A percentile compares a stretch with the other conserved stretches of the same genome.
These are phyloP conservation scores for Trichoplusia ni DNA, from an alignment of 1,140 invertebrate species.

Conservation along the genomic window DNA sequence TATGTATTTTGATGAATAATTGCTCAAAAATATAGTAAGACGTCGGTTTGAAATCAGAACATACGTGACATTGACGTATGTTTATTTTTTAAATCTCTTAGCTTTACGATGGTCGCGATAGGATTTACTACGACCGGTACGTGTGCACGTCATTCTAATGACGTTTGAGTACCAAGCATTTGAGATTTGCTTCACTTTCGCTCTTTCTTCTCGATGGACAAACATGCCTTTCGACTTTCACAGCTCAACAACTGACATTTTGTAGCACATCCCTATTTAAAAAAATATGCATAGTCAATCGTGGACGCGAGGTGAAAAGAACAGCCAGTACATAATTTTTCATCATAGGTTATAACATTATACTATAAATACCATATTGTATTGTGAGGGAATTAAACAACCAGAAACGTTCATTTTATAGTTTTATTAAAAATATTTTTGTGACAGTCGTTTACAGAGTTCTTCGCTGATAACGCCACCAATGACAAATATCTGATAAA, in stretches of 20 bases:
- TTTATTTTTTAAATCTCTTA: background rate
- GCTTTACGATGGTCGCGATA: no score
- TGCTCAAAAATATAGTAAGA: conserved; percentile 56
- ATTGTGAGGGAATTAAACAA: background rate
- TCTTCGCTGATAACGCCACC: background rate
- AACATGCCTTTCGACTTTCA: no score
- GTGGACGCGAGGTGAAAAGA: no score
- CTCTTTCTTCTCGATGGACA: no score
- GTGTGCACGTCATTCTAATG: background rate
- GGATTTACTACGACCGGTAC: background rate
- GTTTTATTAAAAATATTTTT: conserved; percentile 14
- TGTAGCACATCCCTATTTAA: no score
- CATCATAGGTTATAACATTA: no score
- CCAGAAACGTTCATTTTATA: background rate
- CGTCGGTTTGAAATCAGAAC: conserved; percentile 57
- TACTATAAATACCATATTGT: no score
- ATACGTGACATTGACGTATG: conserved; percentile 43
- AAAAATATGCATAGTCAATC: no score
- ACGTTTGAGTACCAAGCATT: background rate
- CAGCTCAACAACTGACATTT: no score
- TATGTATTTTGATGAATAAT: conserved; percentile 48
- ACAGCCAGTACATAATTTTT: no score
- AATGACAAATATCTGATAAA: conserved; percentile 1
- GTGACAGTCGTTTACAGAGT: conserved; percentile 15
- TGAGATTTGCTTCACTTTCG: background rate